A percentile compares a stretch with the other conserved stretches of the same genome.
These are phyloP conservation scores for Antedon mediterranea DNA, from an alignment of 53 echinoderm and acorn worm genomes.

Conservation along the genomic window DNA sequence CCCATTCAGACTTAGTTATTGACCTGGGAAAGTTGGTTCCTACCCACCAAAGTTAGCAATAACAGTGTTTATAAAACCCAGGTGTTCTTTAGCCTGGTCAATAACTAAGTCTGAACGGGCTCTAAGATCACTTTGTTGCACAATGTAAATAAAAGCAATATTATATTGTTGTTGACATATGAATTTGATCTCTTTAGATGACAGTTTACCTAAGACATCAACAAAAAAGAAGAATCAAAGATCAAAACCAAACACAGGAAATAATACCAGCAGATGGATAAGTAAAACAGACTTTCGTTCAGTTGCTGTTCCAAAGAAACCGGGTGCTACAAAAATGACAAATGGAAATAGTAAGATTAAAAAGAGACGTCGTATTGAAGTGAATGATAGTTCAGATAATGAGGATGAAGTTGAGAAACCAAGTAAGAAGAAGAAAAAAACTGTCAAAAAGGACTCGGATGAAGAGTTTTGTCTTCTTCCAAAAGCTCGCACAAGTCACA, in stretches of 20 bases:
- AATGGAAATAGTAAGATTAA: neutral
- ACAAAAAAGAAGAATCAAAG: neutral
- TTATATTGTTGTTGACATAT: too few species aligned
- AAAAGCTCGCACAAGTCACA: neutral
- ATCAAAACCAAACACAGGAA: neutral
- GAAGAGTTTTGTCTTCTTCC: neutral
- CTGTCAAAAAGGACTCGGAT: neutral
- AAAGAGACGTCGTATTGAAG: neutral
- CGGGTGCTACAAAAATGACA: neutral
- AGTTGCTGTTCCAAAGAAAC: neutral
- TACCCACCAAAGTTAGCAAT: too few species aligned
- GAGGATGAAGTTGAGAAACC: neutral
- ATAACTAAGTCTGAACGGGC: too few species aligned
- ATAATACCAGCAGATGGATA: neutral
- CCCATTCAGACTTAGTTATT: too few species aligned
- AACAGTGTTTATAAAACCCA: too few species aligned
- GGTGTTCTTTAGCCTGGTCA: too few species aligned
- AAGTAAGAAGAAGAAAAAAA: neutral
- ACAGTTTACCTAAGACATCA: neutral
- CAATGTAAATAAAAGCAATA: too few species aligned
- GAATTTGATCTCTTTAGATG: neutral
- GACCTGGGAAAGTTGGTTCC: too few species aligned
- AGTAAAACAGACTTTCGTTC: neutral
- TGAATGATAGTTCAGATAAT: neutral
- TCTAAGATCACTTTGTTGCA: too few species aligned